Percentiles rank a stretch among this genome's conserved stretches.
phyloP scores from a whole-genome alignment of 2,888 invertebrate genomes.

The Eilema griseolum region DNA sequence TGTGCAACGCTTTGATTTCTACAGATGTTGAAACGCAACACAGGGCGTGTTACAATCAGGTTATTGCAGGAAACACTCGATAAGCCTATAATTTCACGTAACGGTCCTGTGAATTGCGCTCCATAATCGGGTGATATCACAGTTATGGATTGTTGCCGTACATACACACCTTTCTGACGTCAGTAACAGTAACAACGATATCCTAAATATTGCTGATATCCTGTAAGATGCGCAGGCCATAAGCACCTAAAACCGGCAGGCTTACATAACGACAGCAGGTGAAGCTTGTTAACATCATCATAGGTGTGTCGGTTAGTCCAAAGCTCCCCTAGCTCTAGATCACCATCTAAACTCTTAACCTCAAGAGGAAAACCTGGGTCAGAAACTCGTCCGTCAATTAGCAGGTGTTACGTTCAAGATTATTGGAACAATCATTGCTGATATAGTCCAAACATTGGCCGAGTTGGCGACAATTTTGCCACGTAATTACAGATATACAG shows the following conservation, averaged over 20 bases:
- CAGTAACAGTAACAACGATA: too few species aligned
- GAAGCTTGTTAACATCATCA: too few species aligned
- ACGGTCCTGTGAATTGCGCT: not conserved
- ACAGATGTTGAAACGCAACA: not conserved
- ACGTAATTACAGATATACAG: slow-evolving; percentile 4
- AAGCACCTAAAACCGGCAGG: too few species aligned
- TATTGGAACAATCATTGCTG: not conserved
- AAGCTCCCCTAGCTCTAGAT: too few species aligned
- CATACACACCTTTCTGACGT: not conserved
- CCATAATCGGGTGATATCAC: not conserved
- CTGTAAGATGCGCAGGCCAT: not conserved
- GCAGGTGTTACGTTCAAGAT: too few species aligned
- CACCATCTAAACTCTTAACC: too few species aligned
- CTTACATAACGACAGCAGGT: too few species aligned
- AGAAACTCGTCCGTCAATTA: too few species aligned
- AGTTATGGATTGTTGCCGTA: not conserved
- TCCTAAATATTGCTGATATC: not conserved
- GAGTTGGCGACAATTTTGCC: not conserved
- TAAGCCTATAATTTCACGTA: not conserved
- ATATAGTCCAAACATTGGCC: not conserved
- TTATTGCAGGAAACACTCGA: not conserved
- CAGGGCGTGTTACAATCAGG: not conserved
- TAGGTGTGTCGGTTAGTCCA: too few species aligned
- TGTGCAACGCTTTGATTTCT: slow-evolving; percentile 2
- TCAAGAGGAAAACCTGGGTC: too few species aligned